A percentile compares a stretch with the other conserved stretches of the same genome.
These are phyloP conservation scores for Eupithecia tripunctaria DNA, from an alignment of 2,888 invertebrate species.

Conservation along the genomic window DNA sequence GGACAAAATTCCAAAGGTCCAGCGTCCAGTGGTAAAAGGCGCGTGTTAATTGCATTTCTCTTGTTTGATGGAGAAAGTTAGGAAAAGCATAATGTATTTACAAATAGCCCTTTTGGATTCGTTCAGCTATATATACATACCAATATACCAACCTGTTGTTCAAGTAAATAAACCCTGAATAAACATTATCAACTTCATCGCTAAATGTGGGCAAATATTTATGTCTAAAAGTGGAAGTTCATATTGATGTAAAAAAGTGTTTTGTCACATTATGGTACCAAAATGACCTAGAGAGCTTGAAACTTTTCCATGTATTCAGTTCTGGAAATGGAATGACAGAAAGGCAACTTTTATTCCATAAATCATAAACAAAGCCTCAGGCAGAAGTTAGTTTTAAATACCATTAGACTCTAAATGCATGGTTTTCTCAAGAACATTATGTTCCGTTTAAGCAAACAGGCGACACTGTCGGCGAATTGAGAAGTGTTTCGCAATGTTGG, in stretches of 20 bases:
- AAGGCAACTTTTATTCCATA: not conserved
- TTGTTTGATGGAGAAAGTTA: slow-evolving; percentile 25
- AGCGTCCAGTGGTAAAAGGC: slow-evolving; percentile 30
- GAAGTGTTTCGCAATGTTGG: slow-evolving; percentile 33
- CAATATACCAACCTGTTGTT: not conserved
- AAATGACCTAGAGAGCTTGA: not conserved
- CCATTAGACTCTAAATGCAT: not conserved
- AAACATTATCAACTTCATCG: not conserved
- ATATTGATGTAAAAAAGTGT: not conserved
- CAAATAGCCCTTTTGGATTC: not conserved
- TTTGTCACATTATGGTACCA: not conserved
- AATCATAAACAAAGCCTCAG: not conserved
- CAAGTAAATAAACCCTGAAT: not conserved
- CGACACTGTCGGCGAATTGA: slow-evolving; percentile 32
- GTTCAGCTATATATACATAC: not conserved
- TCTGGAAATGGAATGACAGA: not conserved
- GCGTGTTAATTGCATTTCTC: slow-evolving; percentile 28
- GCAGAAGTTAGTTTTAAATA: not conserved
- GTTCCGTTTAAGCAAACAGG: slow-evolving; percentile 31
- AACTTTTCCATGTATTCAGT: not conserved
- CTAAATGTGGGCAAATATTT: not conserved
- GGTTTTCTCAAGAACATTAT: not conserved
- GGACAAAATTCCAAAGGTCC: slow-evolving; percentile 44
- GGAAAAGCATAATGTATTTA: slow-evolving; percentile 7
- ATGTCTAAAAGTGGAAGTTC: not conserved